These are phyloP conservation scores for Eucidaris tribuloides DNA, from an alignment of 35 echinoderm and acorn worm species.

Conservation along the genomic window DNA sequence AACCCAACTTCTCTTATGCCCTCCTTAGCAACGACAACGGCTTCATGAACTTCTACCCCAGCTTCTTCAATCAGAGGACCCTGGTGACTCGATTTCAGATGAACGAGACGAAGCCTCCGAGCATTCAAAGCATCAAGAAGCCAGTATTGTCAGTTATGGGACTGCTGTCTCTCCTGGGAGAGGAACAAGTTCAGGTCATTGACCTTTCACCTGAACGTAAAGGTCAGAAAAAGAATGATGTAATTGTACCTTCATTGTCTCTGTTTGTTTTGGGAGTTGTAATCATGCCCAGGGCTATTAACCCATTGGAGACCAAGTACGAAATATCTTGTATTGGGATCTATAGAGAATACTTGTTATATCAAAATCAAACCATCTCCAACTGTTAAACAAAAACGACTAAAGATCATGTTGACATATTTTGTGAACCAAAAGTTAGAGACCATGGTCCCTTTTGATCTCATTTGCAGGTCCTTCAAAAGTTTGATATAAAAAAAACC, in stretches of 20 bases:
- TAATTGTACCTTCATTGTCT: neutral
- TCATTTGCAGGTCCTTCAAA: too few species aligned
- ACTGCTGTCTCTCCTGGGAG: constrained; percentile 78
- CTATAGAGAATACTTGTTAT: too few species aligned
- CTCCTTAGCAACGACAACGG: constrained; percentile 99
- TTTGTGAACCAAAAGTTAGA: too few species aligned
- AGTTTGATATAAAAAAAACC: too few species aligned
- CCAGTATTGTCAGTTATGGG: constrained; percentile 92
- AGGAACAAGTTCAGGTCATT: constrained; percentile 56
- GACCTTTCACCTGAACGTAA: constrained; percentile 4
- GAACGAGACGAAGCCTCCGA: constrained; percentile 82
- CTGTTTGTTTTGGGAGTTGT: neutral
- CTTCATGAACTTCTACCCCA: constrained; percentile 89
- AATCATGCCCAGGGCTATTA: too few species aligned
- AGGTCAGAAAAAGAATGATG: constrained; percentile 12
- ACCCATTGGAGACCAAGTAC: too few species aligned
- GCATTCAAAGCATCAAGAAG: constrained; percentile 88
- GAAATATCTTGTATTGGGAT: too few species aligned
- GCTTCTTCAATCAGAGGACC: constrained; percentile 89
- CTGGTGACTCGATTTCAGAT: constrained; percentile 90
- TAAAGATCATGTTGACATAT: too few species aligned
- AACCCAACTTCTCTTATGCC: constrained; percentile 55
- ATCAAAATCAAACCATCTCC: too few species aligned
- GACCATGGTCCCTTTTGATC: too few species aligned
- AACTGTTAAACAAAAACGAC: too few species aligned